These are phyloP conservation scores for Tretioscincus oriximinensis DNA, from an alignment of 2,113 vertebrate genomes.

Conservation along the genomic window DNA sequence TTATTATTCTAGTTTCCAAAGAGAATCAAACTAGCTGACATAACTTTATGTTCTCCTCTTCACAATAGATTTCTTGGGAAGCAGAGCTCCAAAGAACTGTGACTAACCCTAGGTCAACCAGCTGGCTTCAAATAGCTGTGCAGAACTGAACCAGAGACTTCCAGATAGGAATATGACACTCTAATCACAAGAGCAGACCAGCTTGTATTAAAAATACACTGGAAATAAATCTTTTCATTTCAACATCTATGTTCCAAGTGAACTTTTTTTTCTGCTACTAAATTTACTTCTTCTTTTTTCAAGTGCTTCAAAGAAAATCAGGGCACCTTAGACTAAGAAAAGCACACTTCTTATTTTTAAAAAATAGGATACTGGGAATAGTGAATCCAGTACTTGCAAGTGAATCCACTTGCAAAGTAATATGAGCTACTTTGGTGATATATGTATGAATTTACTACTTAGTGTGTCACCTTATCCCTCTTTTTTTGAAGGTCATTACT, in stretches of 20 bases:
- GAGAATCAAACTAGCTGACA: no score
- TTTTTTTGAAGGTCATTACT: neutral
- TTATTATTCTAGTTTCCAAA: no score
- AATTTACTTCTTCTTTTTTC: neutral
- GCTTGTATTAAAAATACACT: neutral
- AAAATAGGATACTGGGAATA: neutral
- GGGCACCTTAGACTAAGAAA: neutral
- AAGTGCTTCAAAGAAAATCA: neutral
- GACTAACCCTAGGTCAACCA: no score
- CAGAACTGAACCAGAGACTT: neutral
- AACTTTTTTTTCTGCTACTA: neutral
- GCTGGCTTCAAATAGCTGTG: no score
- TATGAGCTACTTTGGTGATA: neutral
- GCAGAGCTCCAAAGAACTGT: no score
- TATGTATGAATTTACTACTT: neutral
- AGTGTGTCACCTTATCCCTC: neutral
- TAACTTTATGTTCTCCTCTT: no score
- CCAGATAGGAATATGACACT: neutral
- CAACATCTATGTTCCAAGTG: neutral
- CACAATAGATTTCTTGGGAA: no score
- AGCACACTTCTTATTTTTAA: neutral
- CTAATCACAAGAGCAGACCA: no score
- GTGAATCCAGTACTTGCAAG: neutral
- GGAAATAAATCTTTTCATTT: neutral
- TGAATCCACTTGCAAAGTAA: no score